Evolutionary conservation across 1,140 invertebrate genomes (phyloP).

Genomic region (Drosophila bocki): DNA sequence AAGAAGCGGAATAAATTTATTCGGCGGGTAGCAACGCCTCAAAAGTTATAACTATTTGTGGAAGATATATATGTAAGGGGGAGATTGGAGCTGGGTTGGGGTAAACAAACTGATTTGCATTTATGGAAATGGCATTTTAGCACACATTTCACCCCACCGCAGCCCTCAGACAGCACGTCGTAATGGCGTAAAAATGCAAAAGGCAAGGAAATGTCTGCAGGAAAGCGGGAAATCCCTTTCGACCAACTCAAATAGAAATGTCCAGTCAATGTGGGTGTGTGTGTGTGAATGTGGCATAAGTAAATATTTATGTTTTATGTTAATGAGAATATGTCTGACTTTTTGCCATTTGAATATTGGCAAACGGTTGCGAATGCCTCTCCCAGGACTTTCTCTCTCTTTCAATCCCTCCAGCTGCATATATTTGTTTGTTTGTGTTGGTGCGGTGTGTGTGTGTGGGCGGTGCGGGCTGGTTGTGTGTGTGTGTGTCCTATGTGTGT

Average conservation of each 20-base stretch:
- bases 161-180: constrained; percentile 44
- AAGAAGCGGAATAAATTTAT: constrained; percentile 62
- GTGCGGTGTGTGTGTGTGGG: not conserved
- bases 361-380: constrained; percentile 55
- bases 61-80: constrained; percentile 49
- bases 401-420: constrained; percentile 1
- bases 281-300: constrained; percentile 66
- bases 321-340: constrained; percentile 84
- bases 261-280: constrained; percentile 39
- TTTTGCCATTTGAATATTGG: constrained; percentile 83
- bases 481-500: constrained; percentile 10
- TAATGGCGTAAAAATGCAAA: constrained; percentile 78
- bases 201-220: constrained; percentile 62
- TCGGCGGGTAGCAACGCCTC: constrained; percentile 28
- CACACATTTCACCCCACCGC: constrained; percentile 36
- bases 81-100: constrained; percentile 23
- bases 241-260: constrained; percentile 75
- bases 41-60: constrained; percentile 78
- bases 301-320: constrained; percentile 85
- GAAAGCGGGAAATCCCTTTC: constrained; percentile 49
- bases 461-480: not conserved
- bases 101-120: constrained; percentile 83
- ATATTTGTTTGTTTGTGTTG: constrained; percentile 40
- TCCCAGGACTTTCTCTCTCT: constrained; percentile 51
- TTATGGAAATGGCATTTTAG: constrained; percentile 78